phyloP scores from a whole-genome alignment of 2,888 invertebrate species.

The Prenolepis imparis region DNA sequence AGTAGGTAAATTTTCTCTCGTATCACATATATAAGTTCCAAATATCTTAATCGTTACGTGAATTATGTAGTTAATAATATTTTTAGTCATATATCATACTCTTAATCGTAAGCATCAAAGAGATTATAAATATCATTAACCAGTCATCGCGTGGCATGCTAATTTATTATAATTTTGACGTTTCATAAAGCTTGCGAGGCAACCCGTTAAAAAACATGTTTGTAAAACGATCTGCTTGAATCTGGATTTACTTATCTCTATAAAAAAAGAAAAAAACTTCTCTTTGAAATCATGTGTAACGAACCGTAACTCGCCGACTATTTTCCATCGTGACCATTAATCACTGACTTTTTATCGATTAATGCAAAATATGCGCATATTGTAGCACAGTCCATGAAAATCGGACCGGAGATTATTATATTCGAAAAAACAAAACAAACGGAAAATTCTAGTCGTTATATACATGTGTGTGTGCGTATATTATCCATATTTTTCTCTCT shows the following conservation, averaged over 20 bases:
- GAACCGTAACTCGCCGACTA: constrained; percentile 42
- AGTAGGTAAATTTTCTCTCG: neutral
- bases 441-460: neutral
- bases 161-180: constrained; percentile 42
- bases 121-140: constrained; percentile 37
- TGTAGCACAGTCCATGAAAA: constrained; percentile 39
- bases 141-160: constrained; percentile 26
- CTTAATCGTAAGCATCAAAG: neutral
- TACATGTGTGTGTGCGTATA: neutral
- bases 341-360: constrained; percentile 50
- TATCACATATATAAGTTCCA: neutral
- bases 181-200: neutral
- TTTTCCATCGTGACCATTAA: constrained; percentile 52
- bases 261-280: constrained; percentile 9
- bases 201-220: constrained; percentile 37
- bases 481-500: neutral
- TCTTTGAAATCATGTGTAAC: constrained; percentile 50
- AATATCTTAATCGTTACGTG: constrained; percentile 5
- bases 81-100: constrained; percentile 30
- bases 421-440: constrained; percentile 37
- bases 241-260: constrained; percentile 33
- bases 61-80: constrained; percentile 19
- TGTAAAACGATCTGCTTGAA: constrained; percentile 36
- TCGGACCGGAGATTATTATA: constrained; percentile 4
- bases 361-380: constrained; percentile 45